Evolutionary conservation across 1,140 invertebrate species (phyloP), one percentile per base, ranked within the genome.

Genomic region (Drosophila serrata): DNA sequence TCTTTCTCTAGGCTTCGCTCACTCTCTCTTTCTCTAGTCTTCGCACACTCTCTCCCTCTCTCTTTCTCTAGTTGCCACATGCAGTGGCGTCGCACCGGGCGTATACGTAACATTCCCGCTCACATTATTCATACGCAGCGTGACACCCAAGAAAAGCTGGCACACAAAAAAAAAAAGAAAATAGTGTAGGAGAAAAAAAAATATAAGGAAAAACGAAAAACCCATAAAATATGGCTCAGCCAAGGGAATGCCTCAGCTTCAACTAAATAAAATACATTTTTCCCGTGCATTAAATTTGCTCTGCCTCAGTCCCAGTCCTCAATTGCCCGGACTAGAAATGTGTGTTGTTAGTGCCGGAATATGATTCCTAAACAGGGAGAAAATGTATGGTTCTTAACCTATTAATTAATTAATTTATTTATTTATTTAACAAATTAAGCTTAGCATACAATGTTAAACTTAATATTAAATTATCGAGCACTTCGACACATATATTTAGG

Each of bases 121-220:
- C 62, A 81, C 76, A 90, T 90, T 90, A 88, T 73, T 90, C 85
- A 88, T 88, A 88, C 85, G 85, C 85, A 88, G 85, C 85, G 81
- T 88, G 85, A 75, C 81, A 88, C 42, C 81, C 35, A 79, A 65
- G 49, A 60, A 63, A 57, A 22, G 61, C 59, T 75, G 58, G 46
- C 58, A 49, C 37, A 76, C 45, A 22, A 40, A 58, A 45, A 72
- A 55, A 63, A n/a, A 22, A 40, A 58, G 37, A 72, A 55, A 63
- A n/a, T 46, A 37, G 46, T 56, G 27, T 12, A 61, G 24, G 27
- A 19, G 17, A 48, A 62, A 31, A 40, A 19, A 12, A 6, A 13
- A 35, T n/a, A 56, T 55, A 78, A 69, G 56, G 42, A 11, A 64
- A 46, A 48, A 17, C 59, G 46, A 68, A 55, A 31, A 70, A 22